Evolutionary conservation across 1,140 invertebrate species (phyloP), one percentile per base, ranked within the genome.

Genomic region (Euglossa dilemma): DNA sequence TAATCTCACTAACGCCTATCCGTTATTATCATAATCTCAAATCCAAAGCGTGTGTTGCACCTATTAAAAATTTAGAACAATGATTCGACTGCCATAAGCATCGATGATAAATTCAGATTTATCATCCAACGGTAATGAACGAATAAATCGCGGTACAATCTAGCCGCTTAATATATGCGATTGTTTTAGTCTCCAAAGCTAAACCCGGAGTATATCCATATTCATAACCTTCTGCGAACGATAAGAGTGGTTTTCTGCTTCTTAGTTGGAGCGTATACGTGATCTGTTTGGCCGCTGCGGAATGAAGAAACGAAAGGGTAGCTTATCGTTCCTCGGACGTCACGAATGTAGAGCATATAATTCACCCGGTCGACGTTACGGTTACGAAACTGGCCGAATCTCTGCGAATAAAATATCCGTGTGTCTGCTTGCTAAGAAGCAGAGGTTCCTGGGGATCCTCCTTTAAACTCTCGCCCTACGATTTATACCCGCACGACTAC

Each of bases 201-300:
- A 45, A 23, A 14, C 6, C 12, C 16, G 5, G 36, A 6, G 57
- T 14, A 0, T 16, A 56, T 75, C 36, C 61, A 57, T 76, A 75
- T 81, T 75, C 80, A 43, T 66, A 63, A 56, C 52, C n/a, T 18
- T 36, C 12, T 18, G 43, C 23, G 2, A 28, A 28, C 54, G 74
- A 83, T 83, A 83, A 76, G 50, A 69, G 64, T 18, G 23, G 52
- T 28, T 77, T 69, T 61, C 63, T 16, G 23, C 54, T 70, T 78
- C 47, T 77, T 81, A 25, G 47, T 81, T 56, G 36, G 59, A 47
- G 64, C 61, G 76, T 56, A 63, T 72, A 56, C 72, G 80, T 61
- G 80, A 83, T 83, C 74, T 18, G 80, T 70, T 83, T 77, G 20
- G 18, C 52, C 18, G 64, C 25, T 54, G 28, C 9, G 52, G 36